A percentile compares a stretch with the other conserved stretches of the same genome.
Conservation (phyloP, 2,113 vertebrate genomes). For the Nannobrachium achirus region DNA sequence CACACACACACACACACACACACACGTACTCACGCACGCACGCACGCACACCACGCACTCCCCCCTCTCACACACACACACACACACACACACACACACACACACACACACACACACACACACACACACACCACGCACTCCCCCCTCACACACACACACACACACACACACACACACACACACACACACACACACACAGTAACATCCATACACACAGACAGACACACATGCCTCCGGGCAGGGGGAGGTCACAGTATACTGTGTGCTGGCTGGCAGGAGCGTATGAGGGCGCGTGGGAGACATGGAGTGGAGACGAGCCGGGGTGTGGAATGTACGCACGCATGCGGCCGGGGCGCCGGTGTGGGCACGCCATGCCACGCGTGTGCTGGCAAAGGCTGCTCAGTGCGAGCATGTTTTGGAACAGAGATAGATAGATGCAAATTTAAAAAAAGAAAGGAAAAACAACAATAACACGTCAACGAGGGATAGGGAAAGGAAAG, state of each 20-base stretch:
- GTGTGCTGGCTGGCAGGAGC: conserved; percentile 58
- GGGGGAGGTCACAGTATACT: conserved; percentile 66
- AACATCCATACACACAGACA: too few relatives aligned
- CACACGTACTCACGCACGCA: conserved; percentile 11
- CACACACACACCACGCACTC: background rate
- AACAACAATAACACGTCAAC: background rate
- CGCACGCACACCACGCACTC: background rate
- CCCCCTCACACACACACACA: too few relatives aligned
- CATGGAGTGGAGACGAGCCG: conserved; percentile 54
- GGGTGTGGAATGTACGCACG: conserved; percentile 41
- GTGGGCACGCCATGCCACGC: conserved; percentile 64
- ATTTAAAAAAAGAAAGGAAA: background rate
- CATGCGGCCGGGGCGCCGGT: too few relatives aligned
- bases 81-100: conserved; percentile 1
- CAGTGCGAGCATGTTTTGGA: conserved; percentile 63
- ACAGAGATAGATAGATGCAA: background rate
- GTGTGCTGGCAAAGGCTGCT: conserved; percentile 49
- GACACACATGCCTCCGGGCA: conserved; percentile 44
- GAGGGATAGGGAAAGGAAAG: too few relatives aligned
- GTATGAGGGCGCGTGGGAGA: conserved; percentile 56
- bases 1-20: conserved; percentile 5
- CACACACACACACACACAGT: too few relatives aligned
- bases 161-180: too few relatives aligned
- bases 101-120: background rate
- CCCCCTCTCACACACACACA: background rate